phyloP scores from a whole-genome alignment of 2,888 invertebrate genomes.

The Rhaphigaster nebulosa region DNA sequence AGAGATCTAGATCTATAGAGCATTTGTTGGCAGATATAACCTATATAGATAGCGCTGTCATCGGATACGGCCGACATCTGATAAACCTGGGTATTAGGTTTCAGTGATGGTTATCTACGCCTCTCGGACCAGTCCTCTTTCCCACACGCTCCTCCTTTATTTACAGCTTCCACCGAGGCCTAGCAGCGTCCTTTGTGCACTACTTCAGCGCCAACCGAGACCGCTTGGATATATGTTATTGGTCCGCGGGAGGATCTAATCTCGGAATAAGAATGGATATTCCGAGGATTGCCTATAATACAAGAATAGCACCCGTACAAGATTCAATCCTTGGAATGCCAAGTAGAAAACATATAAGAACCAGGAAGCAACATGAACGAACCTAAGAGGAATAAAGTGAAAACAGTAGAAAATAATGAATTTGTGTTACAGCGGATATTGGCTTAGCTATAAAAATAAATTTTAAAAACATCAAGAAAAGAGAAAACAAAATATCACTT shows the following conservation, averaged over 20 bases:
- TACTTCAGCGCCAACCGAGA: not conserved
- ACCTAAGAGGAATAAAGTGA: too few species aligned
- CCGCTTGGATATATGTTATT: not conserved
- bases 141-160: slow-evolving; percentile 50
- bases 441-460: too few species aligned
- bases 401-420: too few species aligned
- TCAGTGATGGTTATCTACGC: slow-evolving; percentile 51
- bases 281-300: too few species aligned
- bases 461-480: too few species aligned
- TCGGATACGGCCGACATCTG: slow-evolving; percentile 56
- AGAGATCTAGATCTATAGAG: slow-evolving; percentile 33
- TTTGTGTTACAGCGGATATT: too few species aligned
- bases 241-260: not conserved
- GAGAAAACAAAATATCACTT: too few species aligned
- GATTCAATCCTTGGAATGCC: not conserved
- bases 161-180: not conserved
- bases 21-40: slow-evolving; percentile 57
- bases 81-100: slow-evolving; percentile 59
- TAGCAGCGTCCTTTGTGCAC: not conserved
- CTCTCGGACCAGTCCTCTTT: slow-evolving; percentile 49
- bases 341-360: too few species aligned
- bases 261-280: not conserved
- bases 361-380: too few species aligned
- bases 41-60: slow-evolving; percentile 59
- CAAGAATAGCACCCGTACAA: too few species aligned